phyloP scores from a whole-genome alignment of 2,113 vertebrate species.

The Tursiops truncatus region DNA sequence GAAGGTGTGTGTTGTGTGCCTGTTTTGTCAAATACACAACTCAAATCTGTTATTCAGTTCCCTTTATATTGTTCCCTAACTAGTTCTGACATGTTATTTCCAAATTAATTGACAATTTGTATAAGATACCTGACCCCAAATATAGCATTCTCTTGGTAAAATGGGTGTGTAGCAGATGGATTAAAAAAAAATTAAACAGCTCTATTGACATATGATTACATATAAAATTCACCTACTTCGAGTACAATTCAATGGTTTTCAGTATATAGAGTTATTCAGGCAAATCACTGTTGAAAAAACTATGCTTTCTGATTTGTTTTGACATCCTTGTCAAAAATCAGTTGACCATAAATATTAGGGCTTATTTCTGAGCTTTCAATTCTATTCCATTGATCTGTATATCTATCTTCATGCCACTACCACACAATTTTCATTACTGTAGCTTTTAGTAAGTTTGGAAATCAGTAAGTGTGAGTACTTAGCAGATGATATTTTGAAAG shows the following conservation, averaged over 20 bases:
- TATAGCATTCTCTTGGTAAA: neutral
- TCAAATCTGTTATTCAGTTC: neutral
- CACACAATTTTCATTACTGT: neutral
- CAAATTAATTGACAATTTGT: neutral
- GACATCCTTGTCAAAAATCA: neutral
- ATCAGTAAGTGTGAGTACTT: too few relatives aligned
- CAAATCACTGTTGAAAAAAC: neutral
- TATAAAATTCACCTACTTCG: neutral
- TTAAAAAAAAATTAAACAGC: neutral
- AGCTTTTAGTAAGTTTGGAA: neutral
- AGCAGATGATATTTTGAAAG: neutral
- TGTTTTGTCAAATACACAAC: neutral
- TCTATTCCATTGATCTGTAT: neutral
- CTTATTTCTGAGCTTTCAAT: neutral
- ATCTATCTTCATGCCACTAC: neutral
- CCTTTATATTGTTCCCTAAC: neutral
- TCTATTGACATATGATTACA: neutral
- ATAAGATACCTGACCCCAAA: neutral
- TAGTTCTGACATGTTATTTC: conserved; percentile 15
- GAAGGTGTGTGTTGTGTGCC: neutral
- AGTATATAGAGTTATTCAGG: neutral
- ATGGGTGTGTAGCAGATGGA: neutral
- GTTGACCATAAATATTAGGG: neutral
- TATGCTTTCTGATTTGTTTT: neutral
- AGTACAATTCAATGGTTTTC: neutral